A percentile compares a stretch with the other conserved stretches of the same genome.
Evolutionary conservation across 2,113 vertebrate species (phyloP).

Genomic region (Pseudopodoces humilis): DNA sequence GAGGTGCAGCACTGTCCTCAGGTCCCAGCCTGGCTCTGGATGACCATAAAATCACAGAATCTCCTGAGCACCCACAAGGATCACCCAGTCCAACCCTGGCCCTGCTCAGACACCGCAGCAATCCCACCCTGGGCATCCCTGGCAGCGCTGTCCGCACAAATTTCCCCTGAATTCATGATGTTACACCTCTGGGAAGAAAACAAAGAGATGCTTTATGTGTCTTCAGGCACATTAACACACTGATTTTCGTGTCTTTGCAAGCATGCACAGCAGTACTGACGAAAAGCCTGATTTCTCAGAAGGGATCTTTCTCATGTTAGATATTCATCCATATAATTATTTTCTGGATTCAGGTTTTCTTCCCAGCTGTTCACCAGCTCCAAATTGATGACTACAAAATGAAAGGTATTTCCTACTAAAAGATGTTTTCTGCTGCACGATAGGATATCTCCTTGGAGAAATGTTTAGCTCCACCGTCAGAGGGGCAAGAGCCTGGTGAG

Average conservation of each 20-base stretch:
- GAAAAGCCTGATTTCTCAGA: slow-evolving; percentile 12
- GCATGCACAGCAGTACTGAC: background rate
- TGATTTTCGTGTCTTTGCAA: background rate
- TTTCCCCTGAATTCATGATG: background rate
- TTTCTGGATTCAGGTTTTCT: background rate
- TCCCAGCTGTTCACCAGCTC: background rate
- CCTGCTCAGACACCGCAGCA: background rate
- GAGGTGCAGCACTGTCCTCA: background rate
- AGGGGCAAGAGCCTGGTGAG: background rate
- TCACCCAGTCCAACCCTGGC: background rate
- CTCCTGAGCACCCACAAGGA: background rate
- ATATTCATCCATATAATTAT: background rate
- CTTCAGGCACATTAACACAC: background rate
- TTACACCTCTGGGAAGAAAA: background rate
- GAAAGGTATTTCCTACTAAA: background rate
- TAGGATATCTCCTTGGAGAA: background rate
- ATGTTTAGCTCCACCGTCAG: background rate
- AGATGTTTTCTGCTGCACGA: background rate
- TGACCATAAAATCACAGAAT: too few relatives aligned
- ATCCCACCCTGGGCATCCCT: background rate
- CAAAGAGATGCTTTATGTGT: background rate
- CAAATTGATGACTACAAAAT: background rate
- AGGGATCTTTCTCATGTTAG: background rate
- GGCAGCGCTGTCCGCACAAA: rapidly evolving
- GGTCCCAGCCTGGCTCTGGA: background rate